Evolutionary conservation across 2,888 invertebrate species (phyloP).

Genomic region (Thecocarcelia acutangulata): DNA sequence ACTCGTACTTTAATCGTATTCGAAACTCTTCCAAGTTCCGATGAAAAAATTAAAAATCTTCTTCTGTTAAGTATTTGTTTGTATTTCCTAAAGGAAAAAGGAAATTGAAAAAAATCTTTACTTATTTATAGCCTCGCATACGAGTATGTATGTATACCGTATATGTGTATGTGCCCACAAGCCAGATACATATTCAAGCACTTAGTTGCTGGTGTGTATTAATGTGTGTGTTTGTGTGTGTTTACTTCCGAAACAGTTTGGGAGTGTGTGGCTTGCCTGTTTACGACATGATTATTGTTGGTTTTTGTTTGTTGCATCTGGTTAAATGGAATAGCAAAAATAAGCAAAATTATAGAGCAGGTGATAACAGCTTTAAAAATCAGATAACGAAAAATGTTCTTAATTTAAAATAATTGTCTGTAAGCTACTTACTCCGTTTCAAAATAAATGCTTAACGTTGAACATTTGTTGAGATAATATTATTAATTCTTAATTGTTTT

Average conservation of each 20-base stretch:
- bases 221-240: not conserved
- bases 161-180: not conserved
- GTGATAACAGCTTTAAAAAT: slow-evolving; percentile 9
- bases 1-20: slow-evolving; percentile 32
- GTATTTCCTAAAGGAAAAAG: slow-evolving; percentile 59
- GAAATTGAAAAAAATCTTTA: slow-evolving; percentile 49
- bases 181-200: too few relatives aligned
- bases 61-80: slow-evolving; percentile 18
- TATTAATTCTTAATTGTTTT: too few relatives aligned
- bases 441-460: too few relatives aligned
- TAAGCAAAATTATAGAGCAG: slow-evolving; percentile 12
- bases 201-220: not conserved
- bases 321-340: not conserved
- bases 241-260: not conserved
- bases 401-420: not conserved
- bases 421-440: not conserved
- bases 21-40: slow-evolving; percentile 25
- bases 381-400: slow-evolving; percentile 3
- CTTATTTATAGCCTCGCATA: slow-evolving; percentile 8
- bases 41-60: slow-evolving; percentile 15
- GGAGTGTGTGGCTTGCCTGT: not conserved
- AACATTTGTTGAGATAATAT: too few relatives aligned
- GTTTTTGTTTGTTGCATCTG: slow-evolving; percentile 21
- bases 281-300: slow-evolving; percentile 38
- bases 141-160: not conserved